Evolutionary conservation across 2,113 vertebrate genomes (phyloP).

Genomic region (Anarrhichthys ocellatus): DNA sequence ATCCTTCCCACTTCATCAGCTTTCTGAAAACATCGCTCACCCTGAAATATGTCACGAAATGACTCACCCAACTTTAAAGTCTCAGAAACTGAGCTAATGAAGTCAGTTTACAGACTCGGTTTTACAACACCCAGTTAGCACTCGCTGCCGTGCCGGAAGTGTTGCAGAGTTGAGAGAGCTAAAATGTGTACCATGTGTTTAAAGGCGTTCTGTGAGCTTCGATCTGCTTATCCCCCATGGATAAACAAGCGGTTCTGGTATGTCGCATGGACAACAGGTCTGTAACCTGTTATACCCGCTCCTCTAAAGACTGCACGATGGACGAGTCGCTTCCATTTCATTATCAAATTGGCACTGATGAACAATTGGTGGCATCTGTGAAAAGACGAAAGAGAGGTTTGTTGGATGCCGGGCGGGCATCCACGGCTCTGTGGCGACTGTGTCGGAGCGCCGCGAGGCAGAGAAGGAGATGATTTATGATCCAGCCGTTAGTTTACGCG

Average conservation of each 20-base stretch:
- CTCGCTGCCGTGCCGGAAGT: neutral
- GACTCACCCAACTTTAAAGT: constrained; percentile 31
- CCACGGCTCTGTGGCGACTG: constrained; percentile 32
- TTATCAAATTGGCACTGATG: constrained; percentile 66
- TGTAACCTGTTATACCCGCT: constrained; percentile 37
- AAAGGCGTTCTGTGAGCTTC: constrained; percentile 24
- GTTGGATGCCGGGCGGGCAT: constrained; percentile 46
- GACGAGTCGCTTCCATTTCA: constrained; percentile 53
- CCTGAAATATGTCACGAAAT: constrained; percentile 32
- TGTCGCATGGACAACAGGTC: constrained; percentile 35
- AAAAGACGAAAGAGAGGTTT: constrained; percentile 49
- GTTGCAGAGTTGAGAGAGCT: constrained; percentile 13
- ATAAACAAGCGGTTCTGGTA: constrained; percentile 30
- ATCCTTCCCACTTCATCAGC: constrained; percentile 44
- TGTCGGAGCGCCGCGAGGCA: constrained; percentile 20
- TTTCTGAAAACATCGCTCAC: constrained; percentile 28
- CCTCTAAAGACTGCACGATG: constrained; percentile 22
- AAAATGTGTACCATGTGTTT: constrained; percentile 31
- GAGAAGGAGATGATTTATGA: constrained; percentile 59
- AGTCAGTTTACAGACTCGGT: constrained; percentile 45
- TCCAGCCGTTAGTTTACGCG: constrained; percentile 24
- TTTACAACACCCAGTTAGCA: constrained; percentile 33
- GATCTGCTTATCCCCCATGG: constrained; percentile 22
- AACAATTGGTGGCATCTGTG: constrained; percentile 71
- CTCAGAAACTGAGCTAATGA: constrained; percentile 43